Evolutionary conservation across 1,140 invertebrate genomes (phyloP), one percentile per base, ranked within the genome.

Genomic region (Mesaphorura yosii): DNA sequence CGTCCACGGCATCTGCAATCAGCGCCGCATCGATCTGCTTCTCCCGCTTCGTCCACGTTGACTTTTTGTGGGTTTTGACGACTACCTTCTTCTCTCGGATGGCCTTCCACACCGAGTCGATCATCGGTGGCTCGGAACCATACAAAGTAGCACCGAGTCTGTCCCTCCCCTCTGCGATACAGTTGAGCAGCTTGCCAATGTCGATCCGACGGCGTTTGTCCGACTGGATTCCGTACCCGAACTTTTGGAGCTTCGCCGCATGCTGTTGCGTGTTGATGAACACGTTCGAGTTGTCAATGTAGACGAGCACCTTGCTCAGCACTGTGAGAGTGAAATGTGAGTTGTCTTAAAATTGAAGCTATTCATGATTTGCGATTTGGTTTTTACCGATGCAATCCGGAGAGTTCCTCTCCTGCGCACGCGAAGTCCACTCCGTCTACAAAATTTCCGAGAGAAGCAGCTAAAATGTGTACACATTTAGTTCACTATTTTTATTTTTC

Each of bases 241-340:
- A 60, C 4, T 44, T 45, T 26, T 56, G 48, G 5, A 44, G 22
- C 5, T 44, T 34, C 3, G 41, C 58, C 1, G 53, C 48, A 23
- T 52, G 23, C 34, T 56, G 23, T 45, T 56, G 44, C 15, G 49
- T 48, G 23, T 55, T 60, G 19, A 56, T 55, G 37, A 55, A 60
- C 27, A 60, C 51, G 23, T 60, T 60, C 0, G 58, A 60, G 37
- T 60, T 60, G 47, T 60, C 54, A 29, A 60, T 60, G 47, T 56
- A 56, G 7, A 60, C 23, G 3, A 59, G 37, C 17, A 54, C 53
- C 23, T 52, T 47, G 22, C 39, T 29, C n/a, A 34, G n/a, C n/a
- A n/a, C 10, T 34, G 31, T 10, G 10, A 34, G 10, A 10, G 31
- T 34, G 10, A 34, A 34, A n/a, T 34, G 31, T 10, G n/a, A 34